phyloP scores from a whole-genome alignment of 2,888 invertebrate species.

The Plemyria rubiginata region DNA sequence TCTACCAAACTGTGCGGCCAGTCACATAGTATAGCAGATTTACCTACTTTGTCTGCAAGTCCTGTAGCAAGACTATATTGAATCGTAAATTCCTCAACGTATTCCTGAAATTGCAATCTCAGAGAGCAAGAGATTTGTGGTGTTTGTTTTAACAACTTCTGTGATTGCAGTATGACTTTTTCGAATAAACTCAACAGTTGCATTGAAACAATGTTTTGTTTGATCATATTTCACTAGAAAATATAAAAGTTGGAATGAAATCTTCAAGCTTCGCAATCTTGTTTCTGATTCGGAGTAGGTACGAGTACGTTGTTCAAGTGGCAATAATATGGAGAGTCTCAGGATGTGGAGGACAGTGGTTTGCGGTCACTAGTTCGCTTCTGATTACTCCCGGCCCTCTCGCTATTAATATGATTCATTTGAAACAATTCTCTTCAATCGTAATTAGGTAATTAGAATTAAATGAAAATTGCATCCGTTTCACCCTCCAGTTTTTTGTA shows the following conservation, averaged over 20 bases:
- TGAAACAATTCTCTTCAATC: conserved; percentile 40
- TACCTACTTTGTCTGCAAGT: background rate
- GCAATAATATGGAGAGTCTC: conserved; percentile 33
- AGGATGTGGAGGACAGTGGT: conserved; percentile 47
- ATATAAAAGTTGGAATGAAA: conserved; percentile 2
- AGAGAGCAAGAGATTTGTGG: conserved; percentile 38
- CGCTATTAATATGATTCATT: conserved; percentile 48
- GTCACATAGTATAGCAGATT: background rate
- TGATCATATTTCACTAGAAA: conserved; percentile 1
- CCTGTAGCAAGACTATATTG: conserved; percentile 37
- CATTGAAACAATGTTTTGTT: conserved; percentile 14
- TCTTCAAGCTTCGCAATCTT: conserved; percentile 17
- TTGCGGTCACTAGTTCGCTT: conserved; percentile 54
- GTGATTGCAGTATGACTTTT: conserved; percentile 32
- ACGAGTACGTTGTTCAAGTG: conserved; percentile 41
- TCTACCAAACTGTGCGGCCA: too few species aligned
- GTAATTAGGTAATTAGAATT: conserved; percentile 46
- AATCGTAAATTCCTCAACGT: conserved; percentile 46
- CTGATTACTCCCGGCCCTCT: conserved; percentile 58
- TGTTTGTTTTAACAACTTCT: conserved; percentile 40
- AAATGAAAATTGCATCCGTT: conserved; percentile 2
- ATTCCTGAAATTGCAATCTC: conserved; percentile 42
- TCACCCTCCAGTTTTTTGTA: background rate
- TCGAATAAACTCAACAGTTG: conserved; percentile 14
- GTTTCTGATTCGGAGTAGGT: conserved; percentile 7